Conservation (phyloP, 2,797 vertebrate species). For the Schizopygopsis malacanthus region DNA sequence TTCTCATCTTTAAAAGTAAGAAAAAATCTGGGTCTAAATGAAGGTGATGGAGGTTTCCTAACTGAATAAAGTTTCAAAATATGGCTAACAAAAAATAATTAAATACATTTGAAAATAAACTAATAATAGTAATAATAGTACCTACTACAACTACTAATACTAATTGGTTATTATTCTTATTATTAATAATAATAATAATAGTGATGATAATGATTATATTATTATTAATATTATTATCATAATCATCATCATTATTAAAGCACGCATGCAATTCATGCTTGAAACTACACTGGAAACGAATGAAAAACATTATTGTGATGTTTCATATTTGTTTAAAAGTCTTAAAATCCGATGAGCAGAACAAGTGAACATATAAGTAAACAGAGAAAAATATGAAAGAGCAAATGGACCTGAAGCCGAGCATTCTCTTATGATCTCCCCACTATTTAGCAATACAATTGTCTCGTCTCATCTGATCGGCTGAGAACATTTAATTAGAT, state of each 20-base stretch:
- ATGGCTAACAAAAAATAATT: not conserved
- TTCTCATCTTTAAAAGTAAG: not conserved
- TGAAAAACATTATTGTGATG: not conserved
- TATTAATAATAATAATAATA: not conserved
- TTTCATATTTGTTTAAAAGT: constrained; percentile 7
- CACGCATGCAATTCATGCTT: not conserved
- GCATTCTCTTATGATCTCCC: not conserved
- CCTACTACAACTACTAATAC: not conserved
- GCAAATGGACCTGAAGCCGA: not conserved
- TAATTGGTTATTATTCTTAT: not conserved
- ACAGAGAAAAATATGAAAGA: not conserved
- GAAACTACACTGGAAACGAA: not conserved
- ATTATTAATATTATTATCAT: not conserved
- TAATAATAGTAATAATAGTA: not conserved
- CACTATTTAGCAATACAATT: not conserved
- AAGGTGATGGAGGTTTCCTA: not conserved
- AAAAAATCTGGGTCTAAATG: not conserved
- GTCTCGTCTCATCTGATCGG: constrained; percentile 38
- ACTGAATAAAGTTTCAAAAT: not conserved
- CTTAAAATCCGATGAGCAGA: not conserved
- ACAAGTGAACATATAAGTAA: not conserved
- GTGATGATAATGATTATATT: not conserved
- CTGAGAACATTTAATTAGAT: constrained; percentile 41
- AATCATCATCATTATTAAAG: not conserved
- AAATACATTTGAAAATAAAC: not conserved